A percentile compares a stretch with the other conserved stretches of the same genome.
These are phyloP conservation scores for Drusus annulatus DNA, from an alignment of 1,140 invertebrate species.

Conservation along the genomic window DNA sequence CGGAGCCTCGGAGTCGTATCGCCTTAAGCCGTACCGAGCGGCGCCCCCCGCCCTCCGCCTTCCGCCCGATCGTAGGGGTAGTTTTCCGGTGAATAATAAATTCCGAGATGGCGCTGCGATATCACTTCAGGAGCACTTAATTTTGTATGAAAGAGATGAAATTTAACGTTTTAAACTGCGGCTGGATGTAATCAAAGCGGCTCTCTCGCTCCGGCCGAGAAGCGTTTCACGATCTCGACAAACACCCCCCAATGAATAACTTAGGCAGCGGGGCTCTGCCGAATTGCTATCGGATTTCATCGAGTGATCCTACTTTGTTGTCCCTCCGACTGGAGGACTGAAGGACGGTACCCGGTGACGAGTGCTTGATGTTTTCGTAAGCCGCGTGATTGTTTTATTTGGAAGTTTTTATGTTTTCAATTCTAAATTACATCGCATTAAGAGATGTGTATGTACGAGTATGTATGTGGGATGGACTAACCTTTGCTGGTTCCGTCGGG, in stretches of 20 bases:
- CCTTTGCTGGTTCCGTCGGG: slow-evolving; percentile 98
- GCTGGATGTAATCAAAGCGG: slow-evolving; percentile 47
- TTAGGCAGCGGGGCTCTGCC: slow-evolving; percentile 1
- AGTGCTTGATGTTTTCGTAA: not conserved
- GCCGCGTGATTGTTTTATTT: slow-evolving; percentile 7
- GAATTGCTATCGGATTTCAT: slow-evolving; percentile 30
- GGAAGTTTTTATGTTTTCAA: not conserved
- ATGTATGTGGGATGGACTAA: slow-evolving; percentile 71
- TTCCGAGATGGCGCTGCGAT: slow-evolving; percentile 51
- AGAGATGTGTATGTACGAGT: not conserved
- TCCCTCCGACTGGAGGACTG: too few relatives aligned
- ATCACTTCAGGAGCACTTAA: slow-evolving; percentile 54
- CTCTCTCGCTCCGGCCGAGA: slow-evolving; percentile 10
- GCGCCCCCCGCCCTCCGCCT: slow-evolving; percentile 7
- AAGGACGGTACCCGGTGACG: not conserved
- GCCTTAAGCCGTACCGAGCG: slow-evolving; percentile 15
- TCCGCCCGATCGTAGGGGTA: slow-evolving; percentile 33
- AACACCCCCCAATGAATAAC: slow-evolving; percentile 34
- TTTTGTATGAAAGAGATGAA: slow-evolving; percentile 55
- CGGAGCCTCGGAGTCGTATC: too few relatives aligned
- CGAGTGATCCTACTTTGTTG: not conserved
- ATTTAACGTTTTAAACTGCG: slow-evolving; percentile 54
- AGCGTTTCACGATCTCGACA: slow-evolving; percentile 39
- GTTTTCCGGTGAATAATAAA: slow-evolving; percentile 56
- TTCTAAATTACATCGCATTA: too few relatives aligned